phyloP scores from a whole-genome alignment of 1,140 invertebrate genomes.

The Achatina immaculata region DNA sequence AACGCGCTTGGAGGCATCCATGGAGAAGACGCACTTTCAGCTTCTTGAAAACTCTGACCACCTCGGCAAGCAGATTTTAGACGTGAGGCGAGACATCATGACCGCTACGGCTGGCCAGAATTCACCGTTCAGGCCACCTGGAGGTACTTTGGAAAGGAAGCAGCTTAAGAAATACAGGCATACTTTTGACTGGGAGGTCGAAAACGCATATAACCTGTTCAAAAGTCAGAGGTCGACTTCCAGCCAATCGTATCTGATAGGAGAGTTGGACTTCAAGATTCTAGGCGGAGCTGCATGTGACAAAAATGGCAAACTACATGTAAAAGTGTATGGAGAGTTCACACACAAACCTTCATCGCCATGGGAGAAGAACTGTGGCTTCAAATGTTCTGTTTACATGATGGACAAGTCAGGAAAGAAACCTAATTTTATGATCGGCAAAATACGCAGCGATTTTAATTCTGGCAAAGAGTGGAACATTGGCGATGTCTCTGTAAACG shows the following conservation, averaged over 20 bases:
- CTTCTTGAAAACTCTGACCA: conserved; percentile 5
- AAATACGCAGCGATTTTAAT: background rate
- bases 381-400: background rate
- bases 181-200: background rate
- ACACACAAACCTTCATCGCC: background rate
- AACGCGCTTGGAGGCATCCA: background rate
- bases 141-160: background rate
- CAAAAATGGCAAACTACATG: background rate
- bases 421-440: background rate
- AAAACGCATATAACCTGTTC: background rate
- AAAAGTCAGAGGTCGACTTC: background rate
- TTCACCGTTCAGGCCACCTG: background rate
- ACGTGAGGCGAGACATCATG: background rate
- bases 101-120: background rate
- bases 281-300: background rate
- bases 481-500: background rate
- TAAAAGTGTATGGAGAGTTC: background rate
- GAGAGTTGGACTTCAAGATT: background rate
- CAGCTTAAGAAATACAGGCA: background rate
- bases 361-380: background rate
- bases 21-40: background rate
- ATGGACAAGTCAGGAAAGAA: background rate
- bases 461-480: background rate
- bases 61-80: background rate
- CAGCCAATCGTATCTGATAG: background rate